Conservation (phyloP, 1,140 invertebrate species). For the Monomorium pharaonis region DNA sequence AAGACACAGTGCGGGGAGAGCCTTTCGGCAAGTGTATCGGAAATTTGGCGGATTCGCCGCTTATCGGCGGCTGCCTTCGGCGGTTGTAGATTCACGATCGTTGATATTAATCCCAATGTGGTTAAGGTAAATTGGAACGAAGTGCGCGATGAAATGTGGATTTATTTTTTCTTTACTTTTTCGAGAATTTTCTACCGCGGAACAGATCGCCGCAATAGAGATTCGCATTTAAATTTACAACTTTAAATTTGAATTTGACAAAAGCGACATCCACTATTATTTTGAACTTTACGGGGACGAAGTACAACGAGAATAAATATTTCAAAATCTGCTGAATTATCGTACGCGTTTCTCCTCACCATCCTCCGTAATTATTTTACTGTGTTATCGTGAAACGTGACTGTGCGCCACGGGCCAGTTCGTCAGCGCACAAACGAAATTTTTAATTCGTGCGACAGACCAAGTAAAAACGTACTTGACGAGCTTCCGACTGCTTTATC, state of each 20-base stretch:
- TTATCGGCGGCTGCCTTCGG: not conserved
- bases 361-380: conserved; percentile 33
- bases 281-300: not conserved
- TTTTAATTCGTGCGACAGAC: conserved; percentile 48
- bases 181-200: not conserved
- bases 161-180: not conserved
- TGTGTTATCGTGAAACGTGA: conserved; percentile 39
- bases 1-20: not conserved
- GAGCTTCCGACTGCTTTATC: not conserved
- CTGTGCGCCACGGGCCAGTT: conserved; percentile 6
- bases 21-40: not conserved
- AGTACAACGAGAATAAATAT: conserved; percentile 42
- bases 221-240: not conserved
- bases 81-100: not conserved
- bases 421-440: conserved; percentile 29
- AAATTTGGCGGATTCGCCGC: conserved; percentile 5
- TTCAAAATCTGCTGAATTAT: conserved; percentile 34
- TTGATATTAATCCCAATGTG: conserved; percentile 22
- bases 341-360: not conserved
- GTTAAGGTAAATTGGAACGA: not conserved
- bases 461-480: conserved; percentile 41
- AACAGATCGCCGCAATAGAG: not conserved
- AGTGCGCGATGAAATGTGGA: not conserved
- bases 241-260: conserved; percentile 15
- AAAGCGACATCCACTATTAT: conserved; percentile 13